Evolutionary conservation across 2,888 invertebrate species (phyloP).

Genomic region (Neoascia interrupta): DNA sequence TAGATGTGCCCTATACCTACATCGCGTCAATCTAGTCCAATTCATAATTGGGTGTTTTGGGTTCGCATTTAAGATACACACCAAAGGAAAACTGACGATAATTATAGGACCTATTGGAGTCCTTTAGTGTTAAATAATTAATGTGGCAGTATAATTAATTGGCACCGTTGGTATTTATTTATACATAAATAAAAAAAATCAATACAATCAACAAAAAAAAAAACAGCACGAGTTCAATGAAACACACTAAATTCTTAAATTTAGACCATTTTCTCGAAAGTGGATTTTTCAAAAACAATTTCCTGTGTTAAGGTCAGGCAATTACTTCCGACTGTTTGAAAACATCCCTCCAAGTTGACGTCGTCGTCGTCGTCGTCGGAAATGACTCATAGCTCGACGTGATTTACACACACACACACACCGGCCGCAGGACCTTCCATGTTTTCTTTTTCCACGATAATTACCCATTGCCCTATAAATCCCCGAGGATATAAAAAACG

Average conservation of each 20-base stretch:
- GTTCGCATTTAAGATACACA: not conserved
- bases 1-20: not conserved
- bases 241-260: slow-evolving; percentile 13
- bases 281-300: too few species aligned
- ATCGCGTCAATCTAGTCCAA: slow-evolving; percentile 10
- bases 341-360: slow-evolving; percentile 18
- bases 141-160: slow-evolving; percentile 32
- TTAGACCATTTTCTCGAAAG: slow-evolving; percentile 6
- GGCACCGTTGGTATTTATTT: too few species aligned
- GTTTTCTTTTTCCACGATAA: slow-evolving; percentile 6
- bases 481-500: slow-evolving; percentile 1
- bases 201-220: not conserved
- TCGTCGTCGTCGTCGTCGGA: slow-evolving; percentile 49
- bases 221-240: slow-evolving; percentile 13
- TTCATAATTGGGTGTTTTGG: slow-evolving; percentile 13
- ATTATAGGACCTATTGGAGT: slow-evolving; percentile 12
- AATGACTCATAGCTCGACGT: slow-evolving; percentile 57
- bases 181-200: slow-evolving; percentile 11
- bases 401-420: slow-evolving; percentile 30
- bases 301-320: too few species aligned
- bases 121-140: slow-evolving; percentile 22
- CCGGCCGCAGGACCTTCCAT: not conserved
- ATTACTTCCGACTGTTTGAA: slow-evolving; percentile 7
- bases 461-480: slow-evolving; percentile 7
- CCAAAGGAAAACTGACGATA: slow-evolving; percentile 9